Evolutionary conservation across 1,140 invertebrate genomes (phyloP), one percentile per base, ranked within the genome.

Genomic region (Ganaspis sp.): DNA sequence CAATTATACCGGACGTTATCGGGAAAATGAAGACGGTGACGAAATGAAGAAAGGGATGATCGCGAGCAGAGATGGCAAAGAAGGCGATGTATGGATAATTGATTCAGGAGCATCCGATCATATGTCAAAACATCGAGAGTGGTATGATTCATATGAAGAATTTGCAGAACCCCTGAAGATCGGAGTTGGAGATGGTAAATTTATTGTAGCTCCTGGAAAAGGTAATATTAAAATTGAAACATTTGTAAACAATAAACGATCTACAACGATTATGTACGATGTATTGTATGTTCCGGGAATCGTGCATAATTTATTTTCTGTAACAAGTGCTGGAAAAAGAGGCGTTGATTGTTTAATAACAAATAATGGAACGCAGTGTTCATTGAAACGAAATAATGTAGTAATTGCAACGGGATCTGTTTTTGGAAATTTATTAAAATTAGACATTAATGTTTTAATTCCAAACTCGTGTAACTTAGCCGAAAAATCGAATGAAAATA

Each of bases 401-500:
- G 5, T 34, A 17, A 53, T 72, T 72, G 71, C 71, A 17, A 29
- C 71, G 8, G 26, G 23, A 54, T 72, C 71, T 6, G 23, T 34
- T 6, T 21, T 11, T 34, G 71, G 29, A 9, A 54, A 72, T 72
- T 34, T 72, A 23, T 72, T 53, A 17, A 45, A 26, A 9, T 34
- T 72, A 38, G 17, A 21, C 5, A 42, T 71, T 1, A 23, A 21
- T 5, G 70, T 71, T 71, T 8, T 45, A 17, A 12, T 15, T 21
- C 38, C 26, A 1, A 71, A 45, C n/a, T 21, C 17, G 1, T 71
- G 42, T 23, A 42, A 23, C 23, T 21, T 45, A 4, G 45, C 2
- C 23, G 21, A 9, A 45, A 8, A n/a, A 70, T 15, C 34, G 8
- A 38, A 15, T 89, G 38, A 70, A 85, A 38, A 69, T 84, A 69